Base-by-base conservation (phyloP, 2,888 invertebrate species). In the Caprella mutica region DNA sequence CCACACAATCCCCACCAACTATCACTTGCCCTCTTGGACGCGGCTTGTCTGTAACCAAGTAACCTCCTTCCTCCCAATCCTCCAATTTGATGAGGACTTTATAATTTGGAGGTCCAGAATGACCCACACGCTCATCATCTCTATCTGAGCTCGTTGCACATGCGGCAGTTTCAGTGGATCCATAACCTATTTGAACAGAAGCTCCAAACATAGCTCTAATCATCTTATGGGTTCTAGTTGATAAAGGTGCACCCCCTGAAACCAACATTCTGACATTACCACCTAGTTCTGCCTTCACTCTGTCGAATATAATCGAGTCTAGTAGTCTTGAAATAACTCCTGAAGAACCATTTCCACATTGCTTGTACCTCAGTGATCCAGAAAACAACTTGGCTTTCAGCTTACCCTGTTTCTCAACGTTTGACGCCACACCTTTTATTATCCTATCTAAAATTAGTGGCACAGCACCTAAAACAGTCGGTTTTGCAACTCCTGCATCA, bases 401-500 rank as follows among this genome's bases (percentile, higher is more conserved):
- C 43, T 79, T 77, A 9, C 89, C 84, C 56, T 88, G 85, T 68
- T 84, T 84, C 52, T 83, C 81, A 53, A 97, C 88, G 72, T 91
- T 92, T 70, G 96, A 94, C 71, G 89, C 89, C 62, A 98, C 91
- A 67, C 87, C 91, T 75, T 98, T 98, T 70, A 92, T 92, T 71
- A 98, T 89, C 69, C 97, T 84, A 75, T 97, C 97, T 77, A 97
- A 82, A 68, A 98, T 94, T 53, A 96, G 77, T 59, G 98, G 98
- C 43, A 98, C 98, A 50, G 93, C 84, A 3, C 94, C 93, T 79
- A 98, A 85, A 69, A 94, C 85, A 2, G 96, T 93, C 3, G 98
- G 98, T 68, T 80, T 80, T 55, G 98, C 77, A 1, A 90, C 84
- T 42, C 86, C 83, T 12, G 93, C 91, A 74, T 98, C 98, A 4